Evolutionary conservation across 2,113 vertebrate genomes (phyloP).

Genomic region (Rhinichthys klamathensis): DNA sequence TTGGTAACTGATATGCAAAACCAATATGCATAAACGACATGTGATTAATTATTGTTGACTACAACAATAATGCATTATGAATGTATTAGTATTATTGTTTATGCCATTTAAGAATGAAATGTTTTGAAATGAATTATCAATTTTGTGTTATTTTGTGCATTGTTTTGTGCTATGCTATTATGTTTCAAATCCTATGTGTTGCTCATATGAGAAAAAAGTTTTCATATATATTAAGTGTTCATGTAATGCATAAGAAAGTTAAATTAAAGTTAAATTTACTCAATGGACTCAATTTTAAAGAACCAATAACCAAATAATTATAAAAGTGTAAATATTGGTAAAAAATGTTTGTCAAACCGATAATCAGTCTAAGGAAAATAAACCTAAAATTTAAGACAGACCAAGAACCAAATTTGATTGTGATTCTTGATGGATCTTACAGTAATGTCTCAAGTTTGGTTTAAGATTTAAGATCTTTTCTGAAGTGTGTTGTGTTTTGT

Average conservation of each 20-base stretch:
- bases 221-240: background rate
- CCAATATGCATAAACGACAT: background rate
- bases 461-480: background rate
- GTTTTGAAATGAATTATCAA: background rate
- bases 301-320: background rate
- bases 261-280: background rate
- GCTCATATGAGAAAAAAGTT: background rate
- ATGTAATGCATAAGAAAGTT: background rate
- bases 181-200: background rate
- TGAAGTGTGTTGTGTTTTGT: conserved; percentile 51
- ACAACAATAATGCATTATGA: background rate
- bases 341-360: background rate
- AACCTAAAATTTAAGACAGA: background rate
- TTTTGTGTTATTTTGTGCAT: background rate
- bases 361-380: background rate
- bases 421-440: background rate
- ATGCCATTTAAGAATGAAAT: background rate
- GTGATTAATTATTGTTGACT: too few species aligned
- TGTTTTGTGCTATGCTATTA: background rate
- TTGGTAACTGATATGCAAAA: background rate
- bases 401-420: background rate
- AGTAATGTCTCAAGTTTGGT: background rate
- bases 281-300: background rate
- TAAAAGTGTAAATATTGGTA: background rate
- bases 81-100: background rate